Base-by-base conservation (phyloP, 1,140 invertebrate species). In the Microplitis demolitor region DNA sequence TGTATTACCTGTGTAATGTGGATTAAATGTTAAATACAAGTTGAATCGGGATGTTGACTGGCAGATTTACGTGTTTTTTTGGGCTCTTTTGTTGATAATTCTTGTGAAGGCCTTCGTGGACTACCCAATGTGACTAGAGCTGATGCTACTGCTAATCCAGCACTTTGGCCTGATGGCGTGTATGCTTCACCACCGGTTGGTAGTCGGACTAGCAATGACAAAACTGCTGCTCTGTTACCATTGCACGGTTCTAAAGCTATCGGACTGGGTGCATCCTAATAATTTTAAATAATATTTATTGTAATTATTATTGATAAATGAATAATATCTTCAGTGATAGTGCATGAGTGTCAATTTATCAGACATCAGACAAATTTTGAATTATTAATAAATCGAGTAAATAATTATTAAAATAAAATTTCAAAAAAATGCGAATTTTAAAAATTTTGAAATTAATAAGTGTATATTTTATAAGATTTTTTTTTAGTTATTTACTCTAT, bases 221-320 rank as follows among this genome's bases (percentile, higher is more conserved):
- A 88, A 79, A 98, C 95, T 60, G 97, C 97, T 50, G 97, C 96
- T 83, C 95, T 91, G 80, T 96, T 96, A 39, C 94, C 95, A 80
- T 89, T 90, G 81, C 96, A 96, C 63, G 97, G 96, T 85, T 99
- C 97, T 74, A 98, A 87, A 24, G 97, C 96, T 78, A 99, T 96
- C 35, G 97, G 96, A 87, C 95, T 96, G 11, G 96, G 96, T 71
- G 92, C 92, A 81, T 94, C 92, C 89, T 92, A 66, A 74, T 33
- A 14, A 63, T 14, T 51, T 14, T 50, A 13, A 8, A 62, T 53
- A 39, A 35, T 35, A 73, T 70, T 37, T 13, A 73, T 54, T 9
- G 16, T n/a, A 54, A 73, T 74, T 53, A 53, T 71, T 66, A 58
- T 67, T 24, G 24, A 24, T 2, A 24, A 24, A 24, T 24, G 2